A percentile compares a stretch with the other conserved stretches of the same genome.
Evolutionary conservation across 2,113 vertebrate genomes (phyloP).

Genomic region (Halichoeres trimaculatus): DNA sequence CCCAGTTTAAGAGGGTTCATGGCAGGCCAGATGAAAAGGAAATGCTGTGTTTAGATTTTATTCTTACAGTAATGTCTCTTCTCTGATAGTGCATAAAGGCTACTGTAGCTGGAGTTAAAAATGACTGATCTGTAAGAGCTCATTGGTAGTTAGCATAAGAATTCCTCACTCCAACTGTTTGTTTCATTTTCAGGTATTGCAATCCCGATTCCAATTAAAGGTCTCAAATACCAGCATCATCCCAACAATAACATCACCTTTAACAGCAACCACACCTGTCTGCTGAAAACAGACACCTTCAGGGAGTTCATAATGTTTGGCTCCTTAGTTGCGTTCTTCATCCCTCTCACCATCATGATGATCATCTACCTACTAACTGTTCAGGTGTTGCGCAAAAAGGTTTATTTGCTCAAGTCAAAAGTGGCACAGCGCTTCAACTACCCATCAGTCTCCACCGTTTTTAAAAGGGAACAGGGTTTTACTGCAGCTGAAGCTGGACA

Average conservation of each 20-base stretch:
- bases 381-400: conserved; percentile 91
- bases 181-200: conserved; percentile 89
- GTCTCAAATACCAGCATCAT: conserved; percentile 81
- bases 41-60: not conserved
- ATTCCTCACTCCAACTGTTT: conserved; percentile 14
- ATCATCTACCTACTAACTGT: conserved; percentile 96
- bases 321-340: conserved; percentile 93
- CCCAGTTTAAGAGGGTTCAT: conserved; percentile 14
- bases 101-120: not conserved
- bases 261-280: conserved; percentile 88
- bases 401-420: conserved; percentile 88
- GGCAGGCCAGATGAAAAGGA: conserved; percentile 15
- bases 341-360: conserved; percentile 95
- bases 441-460: conserved; percentile 87
- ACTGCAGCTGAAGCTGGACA: conserved; percentile 81
- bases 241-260: conserved; percentile 82
- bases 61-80: not conserved
- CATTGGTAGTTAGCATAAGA: too few relatives aligned
- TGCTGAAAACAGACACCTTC: conserved; percentile 87
- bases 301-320: conserved; percentile 93
- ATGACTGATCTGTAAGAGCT: not conserved
- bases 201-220: conserved; percentile 93
- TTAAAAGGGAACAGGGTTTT: conserved; percentile 84
- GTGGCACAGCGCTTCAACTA: conserved; percentile 86
- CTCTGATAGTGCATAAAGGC: not conserved